Evolutionary conservation across 2,888 invertebrate species (phyloP).

Genomic region (Himalopsyche japonica): DNA sequence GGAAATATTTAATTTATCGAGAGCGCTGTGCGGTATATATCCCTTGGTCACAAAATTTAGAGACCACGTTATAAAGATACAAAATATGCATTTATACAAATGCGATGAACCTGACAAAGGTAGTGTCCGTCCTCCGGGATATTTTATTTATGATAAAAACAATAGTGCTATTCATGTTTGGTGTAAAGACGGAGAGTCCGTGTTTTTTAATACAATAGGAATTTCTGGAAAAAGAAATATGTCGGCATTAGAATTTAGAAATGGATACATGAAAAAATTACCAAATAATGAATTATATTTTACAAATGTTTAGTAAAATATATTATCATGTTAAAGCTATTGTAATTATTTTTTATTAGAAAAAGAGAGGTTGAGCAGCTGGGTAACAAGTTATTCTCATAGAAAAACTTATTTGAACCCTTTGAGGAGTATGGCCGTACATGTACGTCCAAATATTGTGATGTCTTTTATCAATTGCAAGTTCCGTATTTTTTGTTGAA

Average conservation of each 20-base stretch:
- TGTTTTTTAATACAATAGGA: slow-evolving; percentile 67
- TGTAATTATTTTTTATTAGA: too few relatives aligned
- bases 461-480: too few relatives aligned
- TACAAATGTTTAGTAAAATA: background rate
- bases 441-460: too few relatives aligned
- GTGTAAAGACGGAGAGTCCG: slow-evolving; percentile 67
- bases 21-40: slow-evolving; percentile 70
- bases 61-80: slow-evolving; percentile 64
- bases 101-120: slow-evolving; percentile 42
- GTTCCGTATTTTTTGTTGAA: too few relatives aligned
- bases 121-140: slow-evolving; percentile 55
- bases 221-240: slow-evolving; percentile 73
- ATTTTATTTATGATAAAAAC: slow-evolving; percentile 62
- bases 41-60: slow-evolving; percentile 66
- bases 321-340: too few relatives aligned
- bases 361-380: too few relatives aligned
- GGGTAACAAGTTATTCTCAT: too few relatives aligned
- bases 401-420: too few relatives aligned
- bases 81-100: slow-evolving; percentile 56
- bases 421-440: too few relatives aligned
- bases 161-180: slow-evolving; percentile 64
- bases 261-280: slow-evolving; percentile 77
- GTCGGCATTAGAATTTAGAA: slow-evolving; percentile 80
- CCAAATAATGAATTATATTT: slow-evolving; percentile 42
- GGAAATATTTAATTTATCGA: slow-evolving; percentile 70